These are phyloP conservation scores for Neomorphus geoffroyi DNA, from an alignment of 2,797 vertebrate species.

Conservation along the genomic window DNA sequence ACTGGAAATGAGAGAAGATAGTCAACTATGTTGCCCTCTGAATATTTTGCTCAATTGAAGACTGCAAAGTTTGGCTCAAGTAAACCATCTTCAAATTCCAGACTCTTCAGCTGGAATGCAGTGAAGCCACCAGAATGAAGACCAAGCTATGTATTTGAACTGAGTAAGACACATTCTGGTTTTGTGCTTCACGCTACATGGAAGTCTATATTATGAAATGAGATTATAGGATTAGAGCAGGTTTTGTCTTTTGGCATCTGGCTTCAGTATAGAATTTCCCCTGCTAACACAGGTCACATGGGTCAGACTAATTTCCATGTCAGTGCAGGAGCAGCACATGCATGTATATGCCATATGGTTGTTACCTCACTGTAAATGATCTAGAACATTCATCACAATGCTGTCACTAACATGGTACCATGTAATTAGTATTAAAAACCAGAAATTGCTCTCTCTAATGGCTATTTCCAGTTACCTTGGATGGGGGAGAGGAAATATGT, in stretches of 20 bases:
- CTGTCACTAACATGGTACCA: neutral
- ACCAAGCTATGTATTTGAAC: constrained; percentile 53
- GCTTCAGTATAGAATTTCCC: neutral
- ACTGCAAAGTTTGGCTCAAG: constrained; percentile 24
- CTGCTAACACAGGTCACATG: neutral
- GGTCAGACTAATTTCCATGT: neutral
- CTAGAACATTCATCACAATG: neutral
- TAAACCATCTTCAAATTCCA: constrained; percentile 14
- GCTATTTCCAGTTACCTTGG: neutral
- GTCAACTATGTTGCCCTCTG: neutral
- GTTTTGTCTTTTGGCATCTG: constrained; percentile 7
- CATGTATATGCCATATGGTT: neutral
- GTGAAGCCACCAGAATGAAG: constrained; percentile 34
- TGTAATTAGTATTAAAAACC: neutral
- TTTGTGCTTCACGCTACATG: neutral
- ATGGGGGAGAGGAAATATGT: neutral
- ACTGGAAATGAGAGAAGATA: neutral
- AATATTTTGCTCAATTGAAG: constrained; percentile 34
- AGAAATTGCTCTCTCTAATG: neutral
- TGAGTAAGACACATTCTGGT: neutral
- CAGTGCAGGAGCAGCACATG: neutral
- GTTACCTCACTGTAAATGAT: neutral
- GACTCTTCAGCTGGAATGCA: constrained; percentile 34
- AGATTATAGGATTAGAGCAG: neutral
- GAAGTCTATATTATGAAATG: neutral